Percentiles rank a stretch among this genome's conserved stretches.
Conservation (phyloP, 2,113 vertebrate genomes). For the Electrona antarctica region DNA sequence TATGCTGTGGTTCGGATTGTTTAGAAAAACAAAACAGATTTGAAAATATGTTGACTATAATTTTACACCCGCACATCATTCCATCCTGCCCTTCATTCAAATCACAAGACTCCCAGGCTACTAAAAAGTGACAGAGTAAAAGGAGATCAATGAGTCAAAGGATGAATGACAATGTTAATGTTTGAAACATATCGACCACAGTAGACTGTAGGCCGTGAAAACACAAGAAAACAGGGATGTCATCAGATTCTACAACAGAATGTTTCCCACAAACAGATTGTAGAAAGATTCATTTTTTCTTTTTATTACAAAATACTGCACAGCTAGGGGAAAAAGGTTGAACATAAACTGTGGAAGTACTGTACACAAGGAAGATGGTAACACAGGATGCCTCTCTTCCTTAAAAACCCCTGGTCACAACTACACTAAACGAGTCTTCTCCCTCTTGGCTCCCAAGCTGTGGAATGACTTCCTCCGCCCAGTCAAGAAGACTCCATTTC, state of each 20-base stretch:
- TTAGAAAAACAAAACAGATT: neutral
- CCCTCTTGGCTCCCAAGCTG: neutral
- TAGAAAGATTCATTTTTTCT: conserved; percentile 45
- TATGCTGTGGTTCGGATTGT: conserved; percentile 12
- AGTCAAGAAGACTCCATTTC: no score
- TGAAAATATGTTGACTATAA: neutral
- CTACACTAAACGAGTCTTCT: neutral
- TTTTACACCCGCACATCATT: neutral
- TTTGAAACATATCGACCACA: conserved; percentile 33
- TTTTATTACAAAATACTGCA: conserved; percentile 72
- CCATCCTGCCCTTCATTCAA: conserved; percentile 19
- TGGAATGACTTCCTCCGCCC: neutral
- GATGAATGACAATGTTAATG: no score
- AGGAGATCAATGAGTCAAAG: conserved; percentile 34
- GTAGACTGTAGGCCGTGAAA: conserved; percentile 51
- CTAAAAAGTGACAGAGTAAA: conserved; percentile 55
- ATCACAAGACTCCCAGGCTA: neutral
- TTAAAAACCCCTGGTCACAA: no score
- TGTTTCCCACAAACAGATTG: conserved; percentile 29
- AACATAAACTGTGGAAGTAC: conserved; percentile 65
- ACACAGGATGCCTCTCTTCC: neutral
- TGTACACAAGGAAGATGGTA: conserved; percentile 1
- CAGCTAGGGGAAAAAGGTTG: conserved; percentile 38
- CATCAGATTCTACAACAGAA: conserved; percentile 29
- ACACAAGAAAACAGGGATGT: conserved; percentile 42